Conservation (phyloP, 2,888 invertebrate genomes). For the Notodonta ziczac region DNA sequence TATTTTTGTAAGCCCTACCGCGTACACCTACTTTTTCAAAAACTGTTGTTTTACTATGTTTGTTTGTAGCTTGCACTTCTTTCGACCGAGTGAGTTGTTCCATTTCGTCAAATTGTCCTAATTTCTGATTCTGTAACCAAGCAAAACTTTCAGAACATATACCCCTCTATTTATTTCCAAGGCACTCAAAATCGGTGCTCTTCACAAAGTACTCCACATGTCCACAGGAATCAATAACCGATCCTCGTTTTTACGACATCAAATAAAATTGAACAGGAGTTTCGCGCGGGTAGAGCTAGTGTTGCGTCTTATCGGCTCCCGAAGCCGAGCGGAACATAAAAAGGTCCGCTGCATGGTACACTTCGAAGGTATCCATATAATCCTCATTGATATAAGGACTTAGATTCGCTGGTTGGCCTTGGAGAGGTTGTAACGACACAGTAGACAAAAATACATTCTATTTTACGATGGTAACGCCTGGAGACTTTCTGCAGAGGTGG, state of each 20-base stretch:
- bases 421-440: background rate
- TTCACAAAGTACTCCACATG: background rate
- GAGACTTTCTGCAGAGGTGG: too few species aligned
- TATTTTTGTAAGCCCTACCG: too few species aligned
- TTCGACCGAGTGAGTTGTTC: too few species aligned
- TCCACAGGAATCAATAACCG: slow-evolving; percentile 3
- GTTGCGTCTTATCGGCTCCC: slow-evolving; percentile 1
- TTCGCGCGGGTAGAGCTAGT: background rate
- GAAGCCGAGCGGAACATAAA: background rate
- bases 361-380: slow-evolving; percentile 1
- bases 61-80: too few species aligned
- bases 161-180: background rate
- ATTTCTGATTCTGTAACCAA: too few species aligned
- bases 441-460: too few species aligned
- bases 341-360: slow-evolving; percentile 5
- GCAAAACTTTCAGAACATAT: too few species aligned
- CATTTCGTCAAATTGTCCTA: too few species aligned
- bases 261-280: slow-evolving; percentile 1
- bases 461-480: too few species aligned
- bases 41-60: too few species aligned
- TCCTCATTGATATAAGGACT: background rate
- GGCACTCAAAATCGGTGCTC: background rate
- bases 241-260: slow-evolving; percentile 3
- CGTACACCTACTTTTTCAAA: too few species aligned
- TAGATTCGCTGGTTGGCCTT: background rate